phyloP scores from a whole-genome alignment of 2,113 vertebrate species.

The Heliornis fulica region DNA sequence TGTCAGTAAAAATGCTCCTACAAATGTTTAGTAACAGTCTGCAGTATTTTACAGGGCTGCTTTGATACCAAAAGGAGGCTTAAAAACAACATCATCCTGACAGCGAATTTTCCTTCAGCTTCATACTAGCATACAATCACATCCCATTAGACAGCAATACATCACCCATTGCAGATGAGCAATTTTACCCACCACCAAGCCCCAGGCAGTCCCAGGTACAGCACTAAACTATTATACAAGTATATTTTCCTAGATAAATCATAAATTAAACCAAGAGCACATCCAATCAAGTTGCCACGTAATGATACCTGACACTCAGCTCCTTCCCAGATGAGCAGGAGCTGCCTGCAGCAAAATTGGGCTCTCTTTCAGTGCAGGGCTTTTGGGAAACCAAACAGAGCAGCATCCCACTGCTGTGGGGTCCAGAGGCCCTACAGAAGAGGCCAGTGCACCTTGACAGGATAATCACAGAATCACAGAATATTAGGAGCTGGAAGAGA shows the following conservation, averaged over 20 bases:
- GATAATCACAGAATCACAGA: too few relatives aligned
- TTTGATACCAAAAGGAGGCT: neutral
- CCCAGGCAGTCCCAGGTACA: neutral
- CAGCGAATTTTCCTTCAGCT: neutral
- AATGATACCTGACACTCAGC: neutral
- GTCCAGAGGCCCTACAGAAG: neutral
- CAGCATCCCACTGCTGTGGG: neutral
- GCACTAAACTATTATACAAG: neutral
- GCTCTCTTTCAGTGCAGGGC: neutral
- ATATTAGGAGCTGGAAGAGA: too few relatives aligned
- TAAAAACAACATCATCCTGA: neutral
- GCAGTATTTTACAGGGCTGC: neutral
- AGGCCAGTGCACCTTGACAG: neutral
- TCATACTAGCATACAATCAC: neutral
- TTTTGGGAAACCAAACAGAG: neutral
- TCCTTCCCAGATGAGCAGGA: neutral
- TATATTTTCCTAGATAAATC: constrained; percentile 5
- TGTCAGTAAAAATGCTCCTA: neutral
- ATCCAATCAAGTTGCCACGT: neutral
- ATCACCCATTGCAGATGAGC: neutral
- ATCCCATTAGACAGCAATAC: neutral
- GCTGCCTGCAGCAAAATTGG: neutral
- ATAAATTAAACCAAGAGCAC: neutral
- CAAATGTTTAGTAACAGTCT: neutral
- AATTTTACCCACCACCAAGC: neutral